A percentile compares a stretch with the other conserved stretches of the same genome.
These are phyloP conservation scores for Microtus oregoni DNA, from an alignment of 2,113 vertebrate genomes.

Conservation along the genomic window DNA sequence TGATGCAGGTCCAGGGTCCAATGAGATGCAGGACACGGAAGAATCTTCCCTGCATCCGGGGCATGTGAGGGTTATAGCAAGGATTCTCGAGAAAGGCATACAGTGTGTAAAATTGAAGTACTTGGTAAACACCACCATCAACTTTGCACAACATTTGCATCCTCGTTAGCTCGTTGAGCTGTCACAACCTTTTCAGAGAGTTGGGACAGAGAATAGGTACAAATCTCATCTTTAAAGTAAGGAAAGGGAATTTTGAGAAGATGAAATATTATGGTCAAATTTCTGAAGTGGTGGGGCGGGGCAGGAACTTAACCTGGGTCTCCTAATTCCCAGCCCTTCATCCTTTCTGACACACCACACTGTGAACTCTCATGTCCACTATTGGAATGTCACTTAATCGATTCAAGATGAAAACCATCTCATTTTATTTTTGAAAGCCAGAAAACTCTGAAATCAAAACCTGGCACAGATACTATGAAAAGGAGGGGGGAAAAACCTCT, in stretches of 20 bases:
- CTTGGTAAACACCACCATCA: not conserved
- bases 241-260: constrained; percentile 27
- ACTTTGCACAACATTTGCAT: not conserved
- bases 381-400: constrained; percentile 72
- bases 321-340: constrained; percentile 27
- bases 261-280: constrained; percentile 35
- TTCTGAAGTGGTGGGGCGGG: constrained; percentile 4
- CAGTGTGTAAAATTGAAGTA: not conserved
- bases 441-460: constrained; percentile 77
- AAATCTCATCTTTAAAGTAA: constrained; percentile 13
- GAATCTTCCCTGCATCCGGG: not conserved
- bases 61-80: not conserved
- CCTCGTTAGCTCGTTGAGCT: not conserved
- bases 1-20: not conserved
- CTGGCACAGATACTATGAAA: constrained; percentile 61
- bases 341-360: constrained; percentile 39
- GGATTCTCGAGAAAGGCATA: not conserved
- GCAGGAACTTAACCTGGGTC: constrained; percentile 29
- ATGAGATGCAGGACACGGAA: not conserved
- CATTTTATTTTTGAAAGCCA: constrained; percentile 69
- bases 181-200: not conserved
- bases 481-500: not conserved
- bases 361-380: constrained; percentile 45
- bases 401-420: constrained; percentile 79
- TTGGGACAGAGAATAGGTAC: not conserved